These are phyloP conservation scores for Scaptomyza parva DNA, from an alignment of 2,888 invertebrate species.

Conservation along the genomic window DNA sequence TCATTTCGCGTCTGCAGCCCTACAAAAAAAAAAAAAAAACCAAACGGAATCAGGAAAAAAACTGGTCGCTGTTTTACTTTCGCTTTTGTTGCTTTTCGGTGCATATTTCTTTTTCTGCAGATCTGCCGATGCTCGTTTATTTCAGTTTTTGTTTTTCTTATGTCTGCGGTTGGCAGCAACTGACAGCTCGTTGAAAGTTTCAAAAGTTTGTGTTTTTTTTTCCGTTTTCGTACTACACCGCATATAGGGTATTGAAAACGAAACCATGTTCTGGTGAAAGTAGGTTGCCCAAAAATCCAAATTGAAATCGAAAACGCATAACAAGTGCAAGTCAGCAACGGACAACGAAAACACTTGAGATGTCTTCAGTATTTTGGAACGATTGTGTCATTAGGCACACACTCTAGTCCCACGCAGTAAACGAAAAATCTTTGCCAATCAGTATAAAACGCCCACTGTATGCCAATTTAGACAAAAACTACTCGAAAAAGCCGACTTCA, in stretches of 20 bases:
- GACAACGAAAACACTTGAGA: conserved; percentile 26
- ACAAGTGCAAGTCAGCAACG: conserved; percentile 64
- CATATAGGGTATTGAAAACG: conserved; percentile 68
- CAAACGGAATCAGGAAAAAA: conserved; percentile 64
- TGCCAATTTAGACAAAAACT: conserved; percentile 55
- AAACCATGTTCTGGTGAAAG: conserved; percentile 77
- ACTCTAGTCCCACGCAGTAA: conserved; percentile 38
- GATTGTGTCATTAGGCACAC: conserved; percentile 68
- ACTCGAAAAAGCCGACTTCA: conserved; percentile 44
- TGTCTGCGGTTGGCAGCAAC: conserved; percentile 47
- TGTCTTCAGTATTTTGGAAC: conserved; percentile 14
- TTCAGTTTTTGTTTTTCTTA: conserved; percentile 18
- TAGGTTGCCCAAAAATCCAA: conserved; percentile 63
- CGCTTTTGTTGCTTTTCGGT: conserved; percentile 70
- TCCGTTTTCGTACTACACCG: conserved; percentile 17
- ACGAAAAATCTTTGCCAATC: conserved; percentile 43
- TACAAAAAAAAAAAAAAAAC: conserved; percentile 44
- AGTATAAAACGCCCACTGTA: conserved; percentile 57
- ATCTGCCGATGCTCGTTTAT: conserved; percentile 47
- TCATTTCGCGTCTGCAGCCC: conserved; percentile 73
- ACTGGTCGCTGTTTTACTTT: conserved; percentile 81
- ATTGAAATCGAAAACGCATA: conserved; percentile 59
- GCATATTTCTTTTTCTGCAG: conserved; percentile 50
- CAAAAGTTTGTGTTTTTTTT: conserved; percentile 27
- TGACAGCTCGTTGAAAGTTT: conserved; percentile 52